Evolutionary conservation across 2,113 vertebrate genomes (phyloP), one percentile per base, ranked within the genome.

Genomic region (Pachypanchax playfairii): DNA sequence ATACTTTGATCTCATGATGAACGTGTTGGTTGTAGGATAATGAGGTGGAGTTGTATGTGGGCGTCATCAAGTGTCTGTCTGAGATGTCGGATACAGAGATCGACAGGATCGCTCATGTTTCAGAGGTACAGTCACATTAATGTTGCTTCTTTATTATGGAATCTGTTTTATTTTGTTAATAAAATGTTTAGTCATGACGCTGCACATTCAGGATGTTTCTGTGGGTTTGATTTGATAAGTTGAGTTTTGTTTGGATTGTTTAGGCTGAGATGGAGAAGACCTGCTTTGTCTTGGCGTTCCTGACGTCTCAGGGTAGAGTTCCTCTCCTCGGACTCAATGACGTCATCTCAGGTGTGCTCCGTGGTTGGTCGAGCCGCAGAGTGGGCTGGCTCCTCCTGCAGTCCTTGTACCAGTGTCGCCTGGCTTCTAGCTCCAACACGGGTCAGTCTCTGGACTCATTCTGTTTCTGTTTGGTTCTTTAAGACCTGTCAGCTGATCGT

Each of bases 291-390:
- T 87, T 93, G 65, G 62, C 93, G 13, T 94, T 92, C 83, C 80
- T 99, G 73, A 87, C 93, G 66, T 96, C 96, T 58, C 92, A 91
- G 85, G 96, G 96, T 17, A 90, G 94, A 60, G 84, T 98, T 47
- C 92, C 96, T 33, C 80, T 98, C 54, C 85, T 91, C 28, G 83
- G 87, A 17, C 88, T 97, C 18, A 94, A 73, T 43, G 91, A 93
- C 0, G 3, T 96, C 50, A 93, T 98, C 61, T 64, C 81, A 0
- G 67, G 48, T 1, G 86, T 92, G 11, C 42, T 91, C 3, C 81
- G 47, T 0, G 91, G 87, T 71, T 86, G 70, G 5, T 87, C 82
- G 5, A 89, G 83, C 49, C 79, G 83, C 77, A 73, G 58, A 1
- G 73, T 96, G 12, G 87, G 89, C 42, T 97, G 96, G 95, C 88